Base-by-base conservation (phyloP, 1,140 invertebrate genomes). In the Lordiphosa mommai region DNA sequence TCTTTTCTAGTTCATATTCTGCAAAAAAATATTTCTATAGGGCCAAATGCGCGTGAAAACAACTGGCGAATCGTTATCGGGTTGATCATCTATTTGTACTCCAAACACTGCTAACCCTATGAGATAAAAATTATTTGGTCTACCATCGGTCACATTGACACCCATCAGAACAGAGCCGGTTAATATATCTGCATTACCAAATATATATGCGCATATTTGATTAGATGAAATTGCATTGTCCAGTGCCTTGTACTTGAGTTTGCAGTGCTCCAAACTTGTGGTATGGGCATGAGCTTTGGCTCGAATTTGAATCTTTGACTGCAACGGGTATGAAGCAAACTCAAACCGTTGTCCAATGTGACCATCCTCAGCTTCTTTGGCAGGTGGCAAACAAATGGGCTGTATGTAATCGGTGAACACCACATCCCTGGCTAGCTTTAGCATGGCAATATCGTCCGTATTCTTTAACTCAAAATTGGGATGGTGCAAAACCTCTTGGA, bases 341-440 rank as follows among this genome's bases (percentile, higher is more conserved):
- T 27, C 20, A 1, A 27, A 4, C 3, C 20, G n/a, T 7, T 41
- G 20, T 27, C 20, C 20, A 1, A 23, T 3, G 12, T 41, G 23
- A 5, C 12, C n/a, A 27, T 41, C 20, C 2, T n/a, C n/a, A 7
- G 5, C n/a, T 3, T 23, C 20, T 8, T 23, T 10, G 4, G 38
- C 38, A 7, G 38, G 38, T 27, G 38, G 38, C 17, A 41, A 27
- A 41, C 38, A 41, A 27, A 41, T 41, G 5, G 38, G 38, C 23
- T 41, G 38, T 12, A 41, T 13, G 12, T 41, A 41, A 2, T 27
- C 38, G 2, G 38, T 12, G 5, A 41, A 41, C 17, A 12, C 17
- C 10, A 41, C 38, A 41, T 41, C 12, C 1, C 12, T 23, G n/a
- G 20, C 23, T n/a, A 41, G 3, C 23, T 41, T 41, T 2, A 6